A percentile compares a stretch with the other conserved stretches of the same genome.
These are phyloP conservation scores for Lophochroa leadbeateri DNA, from an alignment of 2,113 vertebrate genomes.

Conservation along the genomic window DNA sequence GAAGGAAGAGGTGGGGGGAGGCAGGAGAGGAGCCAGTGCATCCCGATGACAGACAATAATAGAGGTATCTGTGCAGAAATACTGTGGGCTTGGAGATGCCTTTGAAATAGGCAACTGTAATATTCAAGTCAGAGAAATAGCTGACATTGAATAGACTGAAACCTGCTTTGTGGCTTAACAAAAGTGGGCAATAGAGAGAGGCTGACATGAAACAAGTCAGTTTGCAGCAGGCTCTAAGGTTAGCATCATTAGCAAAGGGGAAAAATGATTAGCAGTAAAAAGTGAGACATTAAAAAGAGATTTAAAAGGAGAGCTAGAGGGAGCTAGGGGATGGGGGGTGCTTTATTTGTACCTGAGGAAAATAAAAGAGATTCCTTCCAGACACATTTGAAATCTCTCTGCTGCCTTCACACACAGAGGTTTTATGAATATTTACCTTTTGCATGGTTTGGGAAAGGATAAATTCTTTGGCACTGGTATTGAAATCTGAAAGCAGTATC, in stretches of 20 bases:
- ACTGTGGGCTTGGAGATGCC: conserved; percentile 63
- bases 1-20: neutral
- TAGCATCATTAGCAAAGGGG: conserved; percentile 59
- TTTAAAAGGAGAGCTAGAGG: conserved; percentile 36
- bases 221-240: conserved; percentile 57
- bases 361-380: conserved; percentile 50
- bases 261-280: conserved; percentile 73
- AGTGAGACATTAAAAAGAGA: conserved; percentile 58
- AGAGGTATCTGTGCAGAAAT: conserved; percentile 51
- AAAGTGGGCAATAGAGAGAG: conserved; percentile 55
- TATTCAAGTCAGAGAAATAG: conserved; percentile 34
- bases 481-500: neutral
- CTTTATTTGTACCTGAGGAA: conserved; percentile 58
- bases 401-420: conserved; percentile 18
- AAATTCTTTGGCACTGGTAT: neutral
- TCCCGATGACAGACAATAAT: conserved; percentile 50
- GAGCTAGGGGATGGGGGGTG: conserved; percentile 26
- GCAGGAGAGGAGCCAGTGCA: neutral
- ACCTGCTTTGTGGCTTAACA: conserved; percentile 65
- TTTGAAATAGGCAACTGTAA: conserved; percentile 64
- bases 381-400: conserved; percentile 57
- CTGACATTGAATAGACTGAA: conserved; percentile 52
- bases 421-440: conserved; percentile 68
- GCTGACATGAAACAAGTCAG: conserved; percentile 59
- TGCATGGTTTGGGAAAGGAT: neutral